Evolutionary conservation across 2,113 vertebrate species (phyloP).

Genomic region (Channa maculata): DNA sequence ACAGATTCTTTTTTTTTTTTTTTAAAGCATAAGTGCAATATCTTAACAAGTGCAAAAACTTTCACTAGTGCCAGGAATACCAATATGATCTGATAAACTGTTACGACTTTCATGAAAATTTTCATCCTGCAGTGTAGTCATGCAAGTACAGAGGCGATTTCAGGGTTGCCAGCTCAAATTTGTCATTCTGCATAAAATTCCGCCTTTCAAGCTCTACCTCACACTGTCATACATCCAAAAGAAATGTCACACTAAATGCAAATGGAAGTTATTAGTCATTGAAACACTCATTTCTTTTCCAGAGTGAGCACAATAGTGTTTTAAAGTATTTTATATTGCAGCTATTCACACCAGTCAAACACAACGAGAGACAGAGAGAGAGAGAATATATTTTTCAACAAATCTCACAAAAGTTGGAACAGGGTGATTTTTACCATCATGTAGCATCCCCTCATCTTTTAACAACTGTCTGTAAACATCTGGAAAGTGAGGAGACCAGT

Average conservation of each 20-base stretch:
- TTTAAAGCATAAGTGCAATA: not conserved
- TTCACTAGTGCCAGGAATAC: constrained; percentile 26
- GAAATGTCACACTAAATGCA: constrained; percentile 48
- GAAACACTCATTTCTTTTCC: constrained; percentile 24
- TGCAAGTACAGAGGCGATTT: constrained; percentile 59
- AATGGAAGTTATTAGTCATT: constrained; percentile 46
- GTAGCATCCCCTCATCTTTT: too few species aligned
- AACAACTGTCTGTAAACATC: too few species aligned
- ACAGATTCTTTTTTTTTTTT: not conserved
- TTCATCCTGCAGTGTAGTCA: constrained; percentile 53
- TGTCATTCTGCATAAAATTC: constrained; percentile 51
- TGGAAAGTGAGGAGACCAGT: too few species aligned
- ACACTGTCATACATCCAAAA: constrained; percentile 39
- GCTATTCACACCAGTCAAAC: not conserved
- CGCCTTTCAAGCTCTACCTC: constrained; percentile 50
- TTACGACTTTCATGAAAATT: constrained; percentile 46
- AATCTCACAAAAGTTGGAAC: too few species aligned
- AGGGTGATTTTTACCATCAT: too few species aligned
- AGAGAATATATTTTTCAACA: too few species aligned
- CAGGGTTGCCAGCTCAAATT: constrained; percentile 62
- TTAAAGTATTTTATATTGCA: constrained; percentile 21
- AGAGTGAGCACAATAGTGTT: constrained; percentile 33
- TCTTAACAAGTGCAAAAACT: constrained; percentile 13
- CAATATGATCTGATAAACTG: constrained; percentile 39
- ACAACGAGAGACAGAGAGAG: not conserved